Base-by-base conservation (phyloP, 2,888 invertebrate species). In the Linnaemya tessellans region DNA sequence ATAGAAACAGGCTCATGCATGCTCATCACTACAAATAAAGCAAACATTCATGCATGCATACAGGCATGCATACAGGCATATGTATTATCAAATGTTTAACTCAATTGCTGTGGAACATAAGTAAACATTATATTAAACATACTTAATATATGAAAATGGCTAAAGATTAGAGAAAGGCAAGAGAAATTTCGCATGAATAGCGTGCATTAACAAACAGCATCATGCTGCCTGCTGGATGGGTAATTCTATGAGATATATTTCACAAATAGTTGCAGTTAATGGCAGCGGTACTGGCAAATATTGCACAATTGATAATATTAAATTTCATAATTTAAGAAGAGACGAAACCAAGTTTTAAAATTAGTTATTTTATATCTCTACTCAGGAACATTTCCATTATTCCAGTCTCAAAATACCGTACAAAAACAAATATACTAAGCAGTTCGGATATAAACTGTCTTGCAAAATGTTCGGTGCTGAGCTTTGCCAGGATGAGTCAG, bases 41-140 rank as follows among this genome's bases (percentile, higher is more conserved):
- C 64, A 84, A 74, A 78, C 56, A 68, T 41, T 75, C 74, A 73
- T 35, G n/a, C n/a, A n/a, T n/a, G n/a, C n/a, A n/a, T n/a, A n/a
- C n/a, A n/a, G n/a, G n/a, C n/a, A 20, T 46, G n/a, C 18, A 25
- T 22, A 7, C 10, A 65, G 7, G 25, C 1, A 13, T 30, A 30
- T 30, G 30, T 41, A 41, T 74, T 70, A 77, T 56, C 71, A 71
- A 64, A 71, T 70, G 70, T 62, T 77, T 56, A 58, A 77, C 58
- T 5, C 64, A 71, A 82, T 71, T 82, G 82, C 71, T 65, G 64
- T 41, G 49, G 30, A 77, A 58, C 64, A 49, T 43, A 64, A 71
- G 65, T 64, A 73, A 80, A 80, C 65, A 60, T 73, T 51, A 49
- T 68, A 49, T 77, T 70, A 49, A 71, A 65, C 62, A 82, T 41